Base-by-base conservation (phyloP, 92 coral and sea anemone genomes). In the Porites lobata region DNA sequence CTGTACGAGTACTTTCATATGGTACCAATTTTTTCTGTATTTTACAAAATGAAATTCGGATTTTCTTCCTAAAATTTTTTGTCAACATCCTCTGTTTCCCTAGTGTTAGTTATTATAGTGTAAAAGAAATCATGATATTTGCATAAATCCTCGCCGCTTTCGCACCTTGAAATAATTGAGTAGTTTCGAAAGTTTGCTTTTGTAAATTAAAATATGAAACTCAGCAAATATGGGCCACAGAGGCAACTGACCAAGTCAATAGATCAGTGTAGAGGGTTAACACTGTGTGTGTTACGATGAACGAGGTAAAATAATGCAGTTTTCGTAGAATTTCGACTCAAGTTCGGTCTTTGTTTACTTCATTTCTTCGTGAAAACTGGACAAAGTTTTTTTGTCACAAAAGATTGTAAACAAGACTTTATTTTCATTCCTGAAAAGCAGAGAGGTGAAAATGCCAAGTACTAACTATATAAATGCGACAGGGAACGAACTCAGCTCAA, bases 91-190 rank as follows among this genome's bases (percentile, higher is more conserved):
- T 56, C 61, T 11, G 13, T 10, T 56, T 56, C 61, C 61, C 15
- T 54, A 54, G 14, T 54, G 11, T 56, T 56, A 56, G 4, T 38
- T 14, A 56, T 56, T 56, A 10, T 56, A 10, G 8, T 7, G 62
- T 6, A 52, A 74, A 50, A 74, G 62, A 18, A 22, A 18, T 51
- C 2, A 50, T 9, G 21, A n/a, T 4, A 52, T 74, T 74, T 17
- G 1, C 64, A 74, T 74, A 51, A 74, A 18, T 51, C 43, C 62
- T 57, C 76, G 53, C 62, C 78, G 50, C 10, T 74, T 74, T 74
- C 78, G 21, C 78, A 74, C 78, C 63, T 74, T 17, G 26, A 15
- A 38, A 18, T 20, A 51, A 50, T 52, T 74, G 78, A 11, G 12
- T 50, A 24, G 50, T 43, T 9, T 69, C 66, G 15, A 15, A 69